phyloP scores from a whole-genome alignment of 30 jellyfish, hydroid and myxozoan species.

The Turritopsis rubra region DNA sequence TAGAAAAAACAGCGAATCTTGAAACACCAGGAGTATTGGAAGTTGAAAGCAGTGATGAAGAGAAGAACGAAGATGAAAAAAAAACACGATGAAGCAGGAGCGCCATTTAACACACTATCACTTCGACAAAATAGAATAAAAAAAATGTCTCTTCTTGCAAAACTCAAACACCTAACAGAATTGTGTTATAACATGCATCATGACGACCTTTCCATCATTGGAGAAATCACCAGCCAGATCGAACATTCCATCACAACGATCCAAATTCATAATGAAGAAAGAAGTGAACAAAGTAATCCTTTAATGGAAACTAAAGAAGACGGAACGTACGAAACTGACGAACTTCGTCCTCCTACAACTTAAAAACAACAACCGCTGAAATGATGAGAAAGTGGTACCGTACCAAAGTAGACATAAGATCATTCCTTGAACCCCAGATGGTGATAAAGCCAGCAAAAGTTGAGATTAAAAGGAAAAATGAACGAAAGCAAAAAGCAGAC shows the following conservation, averaged over 20 bases:
- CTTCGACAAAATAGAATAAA: background rate
- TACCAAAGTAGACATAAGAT: background rate
- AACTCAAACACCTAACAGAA: background rate
- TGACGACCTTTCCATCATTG: background rate
- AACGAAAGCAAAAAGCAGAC: background rate
- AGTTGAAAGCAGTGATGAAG: background rate
- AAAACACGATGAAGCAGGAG: background rate
- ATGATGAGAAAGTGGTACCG: background rate
- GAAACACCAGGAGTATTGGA: background rate
- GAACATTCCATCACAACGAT: background rate
- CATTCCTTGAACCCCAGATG: background rate
- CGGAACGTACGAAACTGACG: background rate
- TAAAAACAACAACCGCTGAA: background rate
- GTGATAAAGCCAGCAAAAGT: background rate
- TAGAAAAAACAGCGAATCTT: background rate
- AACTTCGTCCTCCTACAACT: background rate
- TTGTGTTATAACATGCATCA: background rate
- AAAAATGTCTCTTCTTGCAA: background rate
- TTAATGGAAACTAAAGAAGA: background rate
- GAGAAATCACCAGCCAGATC: background rate
- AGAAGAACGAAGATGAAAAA: background rate
- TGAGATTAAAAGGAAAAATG: background rate
- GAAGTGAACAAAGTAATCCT: background rate
- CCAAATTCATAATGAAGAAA: background rate
- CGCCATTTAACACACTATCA: background rate